These are phyloP conservation scores for Gila robusta DNA, from an alignment of 2,797 vertebrate species.

Conservation along the genomic window DNA sequence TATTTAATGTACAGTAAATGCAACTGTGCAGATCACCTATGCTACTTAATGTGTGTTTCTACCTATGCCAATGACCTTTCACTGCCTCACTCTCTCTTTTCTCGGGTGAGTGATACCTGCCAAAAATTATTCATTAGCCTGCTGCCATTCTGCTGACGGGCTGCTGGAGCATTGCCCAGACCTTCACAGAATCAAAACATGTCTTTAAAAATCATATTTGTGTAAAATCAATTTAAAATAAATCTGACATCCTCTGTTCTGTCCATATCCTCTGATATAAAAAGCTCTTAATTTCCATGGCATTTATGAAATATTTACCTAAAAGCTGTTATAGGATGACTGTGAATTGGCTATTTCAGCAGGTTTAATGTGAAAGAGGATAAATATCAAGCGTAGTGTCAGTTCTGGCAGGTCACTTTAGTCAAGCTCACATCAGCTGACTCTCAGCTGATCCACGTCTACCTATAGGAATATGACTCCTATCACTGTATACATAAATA, in stretches of 20 bases:
- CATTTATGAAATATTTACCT: conserved; percentile 39
- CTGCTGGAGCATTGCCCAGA: conserved; percentile 56
- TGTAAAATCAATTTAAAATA: conserved; percentile 58
- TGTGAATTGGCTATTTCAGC: neutral
- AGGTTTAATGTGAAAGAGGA: neutral
- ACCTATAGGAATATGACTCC: too few species aligned
- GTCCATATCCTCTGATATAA: conserved; percentile 5
- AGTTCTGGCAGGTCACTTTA: too few species aligned
- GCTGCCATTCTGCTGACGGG: conserved; percentile 11
- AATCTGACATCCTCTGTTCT: conserved; percentile 37
- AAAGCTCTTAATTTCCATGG: conserved; percentile 15
- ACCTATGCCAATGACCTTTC: conserved; percentile 23
- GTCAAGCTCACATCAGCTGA: too few species aligned
- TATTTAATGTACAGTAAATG: neutral
- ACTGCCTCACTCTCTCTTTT: neutral
- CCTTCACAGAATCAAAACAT: conserved; percentile 53
- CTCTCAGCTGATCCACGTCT: too few species aligned
- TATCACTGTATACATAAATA: too few species aligned
- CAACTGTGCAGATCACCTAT: neutral
- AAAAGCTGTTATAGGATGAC: neutral
- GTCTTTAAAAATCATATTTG: conserved; percentile 43
- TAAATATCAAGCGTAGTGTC: too few species aligned
- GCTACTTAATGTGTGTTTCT: conserved; percentile 12
- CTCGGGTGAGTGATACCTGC: conserved; percentile 26
- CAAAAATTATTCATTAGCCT: conserved; percentile 39